These are phyloP conservation scores for Sus cebifrons DNA, from an alignment of 2,797 vertebrate species.

Conservation along the genomic window DNA sequence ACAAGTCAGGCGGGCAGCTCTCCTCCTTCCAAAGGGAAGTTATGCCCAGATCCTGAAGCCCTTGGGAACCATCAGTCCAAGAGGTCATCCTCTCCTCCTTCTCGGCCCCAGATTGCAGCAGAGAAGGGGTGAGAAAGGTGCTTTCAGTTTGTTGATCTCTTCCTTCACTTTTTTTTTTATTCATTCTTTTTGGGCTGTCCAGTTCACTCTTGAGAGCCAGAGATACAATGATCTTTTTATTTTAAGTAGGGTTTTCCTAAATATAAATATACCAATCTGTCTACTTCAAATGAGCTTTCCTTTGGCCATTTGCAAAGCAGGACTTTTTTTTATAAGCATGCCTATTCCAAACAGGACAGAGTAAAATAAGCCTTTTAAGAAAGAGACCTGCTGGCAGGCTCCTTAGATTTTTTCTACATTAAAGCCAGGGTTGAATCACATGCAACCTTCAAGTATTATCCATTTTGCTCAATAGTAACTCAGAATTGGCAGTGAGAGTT, in stretches of 20 bases:
- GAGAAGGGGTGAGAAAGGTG: background rate
- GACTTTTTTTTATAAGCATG: background rate
- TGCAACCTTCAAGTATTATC: background rate
- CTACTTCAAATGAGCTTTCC: background rate
- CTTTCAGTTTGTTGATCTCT: background rate
- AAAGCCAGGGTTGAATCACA: background rate
- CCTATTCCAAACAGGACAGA: background rate
- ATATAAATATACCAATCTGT: background rate
- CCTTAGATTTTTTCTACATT: background rate
- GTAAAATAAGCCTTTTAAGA: constrained; percentile 36
- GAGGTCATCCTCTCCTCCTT: background rate
- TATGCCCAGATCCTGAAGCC: background rate
- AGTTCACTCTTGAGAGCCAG: constrained; percentile 23
- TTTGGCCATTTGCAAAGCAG: constrained; percentile 7
- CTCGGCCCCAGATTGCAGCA: background rate
- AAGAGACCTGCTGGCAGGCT: background rate
- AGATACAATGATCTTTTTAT: constrained; percentile 28
- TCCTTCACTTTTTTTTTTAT: background rate
- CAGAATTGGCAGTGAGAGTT: background rate
- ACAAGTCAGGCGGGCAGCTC: background rate
- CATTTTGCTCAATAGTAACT: constrained; percentile 39
- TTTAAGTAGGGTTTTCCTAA: constrained; percentile 55
- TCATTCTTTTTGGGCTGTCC: background rate
- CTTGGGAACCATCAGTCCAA: background rate
- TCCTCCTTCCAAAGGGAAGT: background rate